These are phyloP conservation scores for Zaprionus ornatus DNA, from an alignment of 1,140 invertebrate genomes.

Conservation along the genomic window DNA sequence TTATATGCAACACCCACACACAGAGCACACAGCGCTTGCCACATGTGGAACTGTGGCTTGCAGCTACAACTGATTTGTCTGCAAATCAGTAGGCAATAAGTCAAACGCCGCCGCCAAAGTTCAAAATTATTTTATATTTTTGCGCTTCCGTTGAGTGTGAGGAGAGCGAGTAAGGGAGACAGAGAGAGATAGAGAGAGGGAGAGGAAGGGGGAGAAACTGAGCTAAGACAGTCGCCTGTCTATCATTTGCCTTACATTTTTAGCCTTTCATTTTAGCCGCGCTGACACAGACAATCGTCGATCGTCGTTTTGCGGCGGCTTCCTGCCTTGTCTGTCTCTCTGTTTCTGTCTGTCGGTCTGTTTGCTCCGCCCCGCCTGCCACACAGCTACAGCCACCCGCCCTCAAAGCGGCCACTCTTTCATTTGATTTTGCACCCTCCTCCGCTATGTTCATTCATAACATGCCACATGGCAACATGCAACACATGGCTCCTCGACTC, in stretches of 20 bases:
- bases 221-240: conserved; percentile 68
- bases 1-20: conserved; percentile 76
- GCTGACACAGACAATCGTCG: conserved; percentile 47
- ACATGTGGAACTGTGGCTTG: conserved; percentile 41
- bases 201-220: not conserved
- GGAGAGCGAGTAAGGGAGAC: not conserved
- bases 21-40: conserved; percentile 1
- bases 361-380: not conserved
- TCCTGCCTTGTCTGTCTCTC: conserved; percentile 23
- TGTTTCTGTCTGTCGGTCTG: not conserved
- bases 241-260: conserved; percentile 71
- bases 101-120: conserved; percentile 76
- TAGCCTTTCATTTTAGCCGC: conserved; percentile 52
- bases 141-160: conserved; percentile 69
- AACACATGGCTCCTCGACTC: conserved; percentile 44
- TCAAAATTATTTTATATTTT: conserved; percentile 77
- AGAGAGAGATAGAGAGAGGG: not conserved
- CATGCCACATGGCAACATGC: not conserved
- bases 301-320: conserved; percentile 30
- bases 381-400: conserved; percentile 12
- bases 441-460: conserved; percentile 64
- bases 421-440: conserved; percentile 49
- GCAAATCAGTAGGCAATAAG: conserved; percentile 79
- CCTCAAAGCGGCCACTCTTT: conserved; percentile 70
- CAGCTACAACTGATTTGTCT: conserved; percentile 67